These are phyloP conservation scores for Plusia festucae DNA, from an alignment of 2,888 invertebrate genomes.

Conservation along the genomic window DNA sequence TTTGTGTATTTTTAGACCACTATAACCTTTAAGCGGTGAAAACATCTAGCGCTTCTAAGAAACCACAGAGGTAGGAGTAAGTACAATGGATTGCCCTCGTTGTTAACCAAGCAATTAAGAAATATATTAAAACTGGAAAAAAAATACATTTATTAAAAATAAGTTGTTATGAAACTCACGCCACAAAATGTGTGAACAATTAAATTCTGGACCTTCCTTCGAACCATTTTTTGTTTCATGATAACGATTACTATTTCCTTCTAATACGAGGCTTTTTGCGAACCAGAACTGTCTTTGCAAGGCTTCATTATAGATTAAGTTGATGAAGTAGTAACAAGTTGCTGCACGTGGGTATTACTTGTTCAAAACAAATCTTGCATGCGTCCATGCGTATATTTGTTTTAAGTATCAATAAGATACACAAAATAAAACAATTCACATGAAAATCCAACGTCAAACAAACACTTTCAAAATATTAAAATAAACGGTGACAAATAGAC, in stretches of 20 bases:
- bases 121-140: background rate
- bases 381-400: background rate
- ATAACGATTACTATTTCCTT: background rate
- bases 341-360: too few species aligned
- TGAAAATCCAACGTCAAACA: background rate
- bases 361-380: background rate
- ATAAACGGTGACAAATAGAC: background rate
- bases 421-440: background rate
- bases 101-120: background rate
- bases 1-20: background rate
- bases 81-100: background rate
- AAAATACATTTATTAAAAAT: background rate
- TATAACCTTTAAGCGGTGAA: background rate
- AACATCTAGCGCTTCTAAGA: background rate
- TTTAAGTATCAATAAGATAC: background rate
- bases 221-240: background rate
- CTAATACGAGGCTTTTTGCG: background rate
- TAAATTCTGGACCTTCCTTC: slow-evolving; percentile 1
- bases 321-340: too few species aligned
- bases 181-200: background rate
- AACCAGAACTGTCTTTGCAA: background rate
- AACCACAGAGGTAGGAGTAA: background rate
- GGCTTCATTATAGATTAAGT: background rate
- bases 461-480: background rate
- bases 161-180: background rate